A percentile compares a stretch with the other conserved stretches of the same genome.
Conservation (phyloP, 2,888 invertebrate species). For the Thumatha senex region DNA sequence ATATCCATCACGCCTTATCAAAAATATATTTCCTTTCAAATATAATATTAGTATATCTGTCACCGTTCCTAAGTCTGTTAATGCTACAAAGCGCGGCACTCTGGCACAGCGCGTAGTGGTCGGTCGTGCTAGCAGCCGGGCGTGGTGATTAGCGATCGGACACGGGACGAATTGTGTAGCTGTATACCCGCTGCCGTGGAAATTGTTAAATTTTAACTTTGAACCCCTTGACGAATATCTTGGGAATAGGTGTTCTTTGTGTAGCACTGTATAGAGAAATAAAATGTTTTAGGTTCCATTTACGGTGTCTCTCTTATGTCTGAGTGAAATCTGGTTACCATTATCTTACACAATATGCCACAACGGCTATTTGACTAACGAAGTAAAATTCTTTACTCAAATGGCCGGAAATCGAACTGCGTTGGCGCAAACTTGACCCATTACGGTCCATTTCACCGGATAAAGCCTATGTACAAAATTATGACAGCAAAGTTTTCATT, state of each 20-base stretch:
- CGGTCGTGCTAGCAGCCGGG: slow-evolving; percentile 35
- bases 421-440: no score
- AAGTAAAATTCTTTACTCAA: no score
- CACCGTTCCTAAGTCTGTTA: slow-evolving; percentile 44
- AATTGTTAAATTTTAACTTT: slow-evolving; percentile 32
- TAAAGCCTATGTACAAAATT: no score
- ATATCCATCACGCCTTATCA: no score
- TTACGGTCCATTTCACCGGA: no score
- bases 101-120: slow-evolving; percentile 16
- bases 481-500: no score
- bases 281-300: no score
- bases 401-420: no score
- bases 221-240: slow-evolving; percentile 10
- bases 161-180: slow-evolving; percentile 43
- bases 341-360: no score
- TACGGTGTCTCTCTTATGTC: no score
- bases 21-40: background rate
- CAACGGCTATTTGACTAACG: no score
- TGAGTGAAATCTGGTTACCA: no score
- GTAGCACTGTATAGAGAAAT: background rate
- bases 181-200: slow-evolving; percentile 39
- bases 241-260: slow-evolving; percentile 3
- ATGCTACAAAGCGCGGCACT: slow-evolving; percentile 35
- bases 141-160: slow-evolving; percentile 57
- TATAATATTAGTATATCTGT: slow-evolving; percentile 37